These are phyloP conservation scores for Hemicordylus capensis DNA, from an alignment of 2,113 vertebrate species.

Conservation along the genomic window DNA sequence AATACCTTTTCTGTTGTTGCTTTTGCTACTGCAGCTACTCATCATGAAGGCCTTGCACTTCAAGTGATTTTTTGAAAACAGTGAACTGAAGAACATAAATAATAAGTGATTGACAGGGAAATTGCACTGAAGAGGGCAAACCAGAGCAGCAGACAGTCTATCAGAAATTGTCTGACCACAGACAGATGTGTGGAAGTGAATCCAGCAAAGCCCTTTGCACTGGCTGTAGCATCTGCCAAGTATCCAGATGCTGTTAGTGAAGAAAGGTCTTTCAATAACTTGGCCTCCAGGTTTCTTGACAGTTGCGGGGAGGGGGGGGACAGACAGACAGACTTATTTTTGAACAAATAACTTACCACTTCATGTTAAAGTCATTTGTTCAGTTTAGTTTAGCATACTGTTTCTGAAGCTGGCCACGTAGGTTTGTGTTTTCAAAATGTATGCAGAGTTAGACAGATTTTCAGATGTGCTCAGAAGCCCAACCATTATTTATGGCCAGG, in stretches of 20 bases:
- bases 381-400: not conserved
- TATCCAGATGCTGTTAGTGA: slow-evolving; percentile 31
- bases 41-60: not conserved
- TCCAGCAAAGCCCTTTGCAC: slow-evolving; percentile 31
- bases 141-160: slow-evolving; percentile 32
- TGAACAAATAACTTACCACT: not conserved
- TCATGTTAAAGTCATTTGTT: slow-evolving; percentile 24
- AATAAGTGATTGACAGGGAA: slow-evolving; percentile 27
- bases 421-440: not conserved
- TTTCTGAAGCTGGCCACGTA: not conserved
- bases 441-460: not conserved
- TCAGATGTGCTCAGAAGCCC: not conserved
- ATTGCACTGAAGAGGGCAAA: slow-evolving; percentile 12
- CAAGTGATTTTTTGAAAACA: slow-evolving; percentile 12
- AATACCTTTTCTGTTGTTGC: not conserved
- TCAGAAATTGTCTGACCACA: slow-evolving; percentile 17
- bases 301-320: not conserved
- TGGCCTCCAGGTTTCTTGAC: slow-evolving; percentile 26
- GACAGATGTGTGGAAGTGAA: slow-evolving; percentile 38
- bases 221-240: slow-evolving; percentile 41
- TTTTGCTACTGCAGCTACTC: slow-evolving; percentile 3
- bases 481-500: not conserved
- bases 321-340: not conserved
- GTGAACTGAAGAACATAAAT: slow-evolving; percentile 29
- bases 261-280: slow-evolving; percentile 39